These are phyloP conservation scores for Tapirus terrestris DNA, from an alignment of 2,113 vertebrate genomes.

Conservation along the genomic window DNA sequence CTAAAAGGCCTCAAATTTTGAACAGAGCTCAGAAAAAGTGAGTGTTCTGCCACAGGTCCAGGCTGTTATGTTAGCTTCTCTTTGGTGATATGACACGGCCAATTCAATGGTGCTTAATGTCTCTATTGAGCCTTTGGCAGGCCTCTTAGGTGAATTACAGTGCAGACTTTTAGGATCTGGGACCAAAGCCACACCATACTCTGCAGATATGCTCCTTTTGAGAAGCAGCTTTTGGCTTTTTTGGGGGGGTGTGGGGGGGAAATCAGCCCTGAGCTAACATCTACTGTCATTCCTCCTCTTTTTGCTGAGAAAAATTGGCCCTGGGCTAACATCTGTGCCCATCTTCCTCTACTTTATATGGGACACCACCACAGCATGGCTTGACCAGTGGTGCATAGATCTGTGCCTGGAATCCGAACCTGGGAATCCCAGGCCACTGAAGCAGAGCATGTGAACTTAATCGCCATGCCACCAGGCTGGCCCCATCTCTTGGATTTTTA, in stretches of 20 bases:
- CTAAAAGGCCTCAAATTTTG: neutral
- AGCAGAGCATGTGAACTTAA: too few species aligned
- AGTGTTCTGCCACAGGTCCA: neutral
- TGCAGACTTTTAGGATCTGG: neutral
- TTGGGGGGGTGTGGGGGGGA: too few species aligned
- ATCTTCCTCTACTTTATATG: too few species aligned
- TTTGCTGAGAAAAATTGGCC: too few species aligned
- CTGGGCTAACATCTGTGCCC: too few species aligned
- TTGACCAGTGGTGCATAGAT: too few species aligned
- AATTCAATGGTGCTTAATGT: neutral
- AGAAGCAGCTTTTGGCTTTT: neutral
- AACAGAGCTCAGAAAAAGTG: neutral
- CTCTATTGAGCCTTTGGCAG: neutral
- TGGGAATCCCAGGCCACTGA: too few species aligned
- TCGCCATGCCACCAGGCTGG: too few species aligned
- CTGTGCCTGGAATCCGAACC: too few species aligned
- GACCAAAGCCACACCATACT: neutral
- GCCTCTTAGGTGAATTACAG: neutral
- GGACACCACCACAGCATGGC: too few species aligned
- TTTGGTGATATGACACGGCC: neutral
- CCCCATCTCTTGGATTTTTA: neutral
- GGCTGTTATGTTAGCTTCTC: neutral
- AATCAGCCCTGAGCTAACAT: too few species aligned
- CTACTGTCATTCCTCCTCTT: too few species aligned
- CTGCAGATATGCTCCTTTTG: neutral